Conservation (phyloP, 1,140 invertebrate species). For the Marisa cornuarietis region DNA sequence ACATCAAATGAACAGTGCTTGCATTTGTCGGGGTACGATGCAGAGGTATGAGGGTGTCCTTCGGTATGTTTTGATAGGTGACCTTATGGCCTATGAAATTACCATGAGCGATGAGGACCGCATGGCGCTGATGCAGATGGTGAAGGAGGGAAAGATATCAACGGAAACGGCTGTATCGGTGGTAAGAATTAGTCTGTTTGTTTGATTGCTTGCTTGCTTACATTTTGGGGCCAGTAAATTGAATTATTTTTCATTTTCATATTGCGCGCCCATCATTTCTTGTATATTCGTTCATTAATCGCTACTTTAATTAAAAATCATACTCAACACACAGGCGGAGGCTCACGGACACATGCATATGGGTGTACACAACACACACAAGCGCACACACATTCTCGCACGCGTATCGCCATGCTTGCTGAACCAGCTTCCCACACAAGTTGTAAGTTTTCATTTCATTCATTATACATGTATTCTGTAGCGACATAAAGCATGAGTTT, state of each 20-base stretch:
- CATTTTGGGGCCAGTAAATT: neutral
- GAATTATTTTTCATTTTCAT: neutral
- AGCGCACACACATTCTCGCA: no score
- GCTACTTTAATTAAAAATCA: slow-evolving; percentile 6
- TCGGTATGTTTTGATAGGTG: slow-evolving; percentile 45
- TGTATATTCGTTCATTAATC: slow-evolving; percentile 1
- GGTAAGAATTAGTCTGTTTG: slow-evolving; percentile 36
- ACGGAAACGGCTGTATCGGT: slow-evolving; percentile 59
- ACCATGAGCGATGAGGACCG: slow-evolving; percentile 62
- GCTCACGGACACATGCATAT: neutral
- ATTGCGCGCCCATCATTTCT: neutral
- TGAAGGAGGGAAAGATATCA: slow-evolving; percentile 60
- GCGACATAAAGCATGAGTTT: no score
- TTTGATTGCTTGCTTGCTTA: neutral
- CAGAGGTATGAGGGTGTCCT: neutral
- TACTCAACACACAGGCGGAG: neutral
- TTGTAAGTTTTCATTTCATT: no score
- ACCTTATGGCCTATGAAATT: slow-evolving; percentile 57
- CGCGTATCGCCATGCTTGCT: no score
- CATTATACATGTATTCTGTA: no score
- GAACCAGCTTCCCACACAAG: no score
- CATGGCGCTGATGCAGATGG: slow-evolving; percentile 61
- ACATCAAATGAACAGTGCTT: neutral
- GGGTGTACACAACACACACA: no score
- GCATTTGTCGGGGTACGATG: neutral